Percentiles rank a stretch among this genome's conserved stretches.
phyloP scores from a whole-genome alignment of 1,140 invertebrate species.

The Bemisia tabaci region DNA sequence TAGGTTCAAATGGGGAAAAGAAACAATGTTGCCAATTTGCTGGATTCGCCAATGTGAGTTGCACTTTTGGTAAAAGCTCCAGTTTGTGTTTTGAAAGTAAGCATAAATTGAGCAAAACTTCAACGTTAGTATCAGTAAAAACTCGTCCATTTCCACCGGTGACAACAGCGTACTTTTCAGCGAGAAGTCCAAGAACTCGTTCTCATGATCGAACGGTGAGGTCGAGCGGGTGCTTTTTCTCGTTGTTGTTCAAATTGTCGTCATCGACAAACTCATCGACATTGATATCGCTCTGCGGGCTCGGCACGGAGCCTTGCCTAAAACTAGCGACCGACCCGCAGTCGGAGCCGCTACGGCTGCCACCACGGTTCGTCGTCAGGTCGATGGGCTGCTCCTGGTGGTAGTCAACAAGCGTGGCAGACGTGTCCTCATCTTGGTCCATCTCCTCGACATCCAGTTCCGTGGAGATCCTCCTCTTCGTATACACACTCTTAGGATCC shows the following conservation, averaged over 20 bases:
- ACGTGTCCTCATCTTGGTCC: not conserved
- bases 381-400: slow-evolving; percentile 18
- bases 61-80: too few species aligned
- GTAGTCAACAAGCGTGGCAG: not conserved
- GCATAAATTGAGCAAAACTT: too few species aligned
- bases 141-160: too few species aligned
- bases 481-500: not conserved
- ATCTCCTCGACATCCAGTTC: not conserved
- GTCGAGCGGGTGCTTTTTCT: not conserved
- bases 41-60: too few species aligned
- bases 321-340: not conserved
- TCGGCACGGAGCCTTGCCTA: not conserved
- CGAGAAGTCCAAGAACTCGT: too few species aligned
- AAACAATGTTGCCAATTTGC: too few species aligned
- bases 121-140: too few species aligned
- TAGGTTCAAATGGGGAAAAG: too few species aligned
- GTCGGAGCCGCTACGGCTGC: not conserved
- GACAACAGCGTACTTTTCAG: too few species aligned
- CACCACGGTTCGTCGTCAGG: slow-evolving; percentile 13
- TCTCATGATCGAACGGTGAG: too few species aligned
- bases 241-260: not conserved
- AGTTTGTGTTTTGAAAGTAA: too few species aligned
- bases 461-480: not conserved
- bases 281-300: not conserved
- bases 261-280: not conserved